Evolutionary conservation across 2,113 vertebrate species (phyloP), one percentile per base, ranked within the genome.

Genomic region (Tychaedon coryphoeus): DNA sequence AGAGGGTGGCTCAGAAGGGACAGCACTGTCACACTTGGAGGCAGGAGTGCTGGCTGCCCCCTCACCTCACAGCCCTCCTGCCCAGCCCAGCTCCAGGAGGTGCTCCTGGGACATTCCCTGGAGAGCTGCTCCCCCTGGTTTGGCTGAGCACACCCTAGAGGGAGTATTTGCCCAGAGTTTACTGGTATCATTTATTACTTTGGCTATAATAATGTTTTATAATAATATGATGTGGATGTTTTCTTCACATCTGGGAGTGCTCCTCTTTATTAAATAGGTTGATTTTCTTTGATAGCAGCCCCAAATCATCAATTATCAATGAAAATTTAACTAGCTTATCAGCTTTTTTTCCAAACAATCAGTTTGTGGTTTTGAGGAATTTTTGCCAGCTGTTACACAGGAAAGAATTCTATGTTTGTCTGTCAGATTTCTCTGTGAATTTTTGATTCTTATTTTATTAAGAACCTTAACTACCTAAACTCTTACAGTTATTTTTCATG

Each of bases 51-150:
- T 25, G 67, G 14, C 19, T n/a, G 40, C 18, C 10, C 57, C 13
- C 34, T 82, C 3, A 1, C 10, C 31, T 34, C 10, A 8, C 47
- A 25, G 1, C 18, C 16, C 29, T 56, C 24, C 64, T 77, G 31
- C 42, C 19, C 22, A 11, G 45, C 43, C 18, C 10, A 3, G 56
- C 57, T 50, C 17, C 45, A 12, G 64, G 25, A 29, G 36, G 1
- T 20, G 6, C 40, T 61, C 25, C 61, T 19, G 72, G 67, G 9
- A 22, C 0, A 6, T 40, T 22, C 47, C 5, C n/a, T 3, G 2
- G 2, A 10, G 43, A 81, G 33, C 54, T 0, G 8, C 34, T 62
- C 12, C 36, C 3, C 0, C 0, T 4, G 33, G 9, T 45, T 53
- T 42, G n/a, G 25, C 51, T 24, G 33, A 48, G 33, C 15, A 2